phyloP scores from a whole-genome alignment of 92 coral and sea anemone species.

The Zoanthus gigantus region DNA sequence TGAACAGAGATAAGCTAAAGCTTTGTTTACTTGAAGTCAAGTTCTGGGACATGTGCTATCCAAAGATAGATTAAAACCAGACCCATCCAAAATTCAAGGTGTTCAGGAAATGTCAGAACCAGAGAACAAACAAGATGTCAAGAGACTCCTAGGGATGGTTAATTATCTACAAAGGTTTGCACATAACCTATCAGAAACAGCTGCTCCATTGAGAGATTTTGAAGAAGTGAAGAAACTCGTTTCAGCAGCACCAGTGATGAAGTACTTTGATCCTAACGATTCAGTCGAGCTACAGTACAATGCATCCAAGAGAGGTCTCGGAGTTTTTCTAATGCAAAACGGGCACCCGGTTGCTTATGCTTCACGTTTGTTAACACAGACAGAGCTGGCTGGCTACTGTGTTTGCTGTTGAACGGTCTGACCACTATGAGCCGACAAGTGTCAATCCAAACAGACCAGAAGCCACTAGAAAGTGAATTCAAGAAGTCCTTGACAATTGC shows the following conservation, averaged over 20 bases:
- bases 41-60: slow-evolving; percentile 1
- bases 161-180: neutral
- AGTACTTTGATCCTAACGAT: slow-evolving; percentile 20
- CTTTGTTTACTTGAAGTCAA: neutral
- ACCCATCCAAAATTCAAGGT: neutral
- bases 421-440: slow-evolving; percentile 25
- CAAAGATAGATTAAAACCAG: neutral
- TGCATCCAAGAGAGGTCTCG: slow-evolving; percentile 31
- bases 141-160: neutral
- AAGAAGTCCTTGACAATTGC: slow-evolving; percentile 4
- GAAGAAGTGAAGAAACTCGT: neutral
- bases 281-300: slow-evolving; percentile 25
- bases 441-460: neutral
- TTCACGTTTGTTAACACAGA: slow-evolving; percentile 2
- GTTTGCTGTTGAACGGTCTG: slow-evolving; percentile 29
- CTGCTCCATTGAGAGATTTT: slow-evolving; percentile 18
- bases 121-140: neutral
- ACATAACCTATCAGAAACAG: neutral
- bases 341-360: slow-evolving; percentile 45
- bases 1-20: neutral
- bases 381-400: slow-evolving; percentile 33
- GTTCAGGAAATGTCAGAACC: neutral
- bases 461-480: slow-evolving; percentile 30
- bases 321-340: slow-evolving; percentile 37
- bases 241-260: neutral